Evolutionary conservation across 2,888 invertebrate species (phyloP).

Genomic region (Urechis unicinctus): DNA sequence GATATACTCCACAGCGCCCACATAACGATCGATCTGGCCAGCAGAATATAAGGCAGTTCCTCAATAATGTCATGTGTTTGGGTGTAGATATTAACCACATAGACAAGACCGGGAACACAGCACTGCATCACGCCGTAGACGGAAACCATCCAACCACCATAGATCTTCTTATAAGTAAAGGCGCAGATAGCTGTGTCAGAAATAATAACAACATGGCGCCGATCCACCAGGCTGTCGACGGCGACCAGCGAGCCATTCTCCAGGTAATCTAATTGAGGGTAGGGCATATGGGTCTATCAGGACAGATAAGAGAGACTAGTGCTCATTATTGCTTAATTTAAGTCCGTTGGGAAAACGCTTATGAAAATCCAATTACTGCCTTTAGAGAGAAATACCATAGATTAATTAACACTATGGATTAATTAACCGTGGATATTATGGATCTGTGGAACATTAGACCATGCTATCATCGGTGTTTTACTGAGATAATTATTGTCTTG

Average conservation of each 20-base stretch:
- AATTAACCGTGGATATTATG: no score
- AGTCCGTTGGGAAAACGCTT: no score
- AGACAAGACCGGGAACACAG: conserved; percentile 63
- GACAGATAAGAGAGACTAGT: not conserved
- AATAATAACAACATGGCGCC: conserved; percentile 75
- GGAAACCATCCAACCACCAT: conserved; percentile 66
- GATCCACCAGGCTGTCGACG: conserved; percentile 58
- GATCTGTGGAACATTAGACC: no score
- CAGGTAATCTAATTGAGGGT: not conserved
- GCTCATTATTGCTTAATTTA: not conserved
- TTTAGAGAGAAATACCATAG: no score
- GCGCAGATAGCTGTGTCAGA: conserved; percentile 63
- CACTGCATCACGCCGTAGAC: conserved; percentile 74
- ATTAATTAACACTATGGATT: no score
- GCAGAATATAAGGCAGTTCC: no score
- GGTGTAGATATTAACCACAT: conserved; percentile 13
- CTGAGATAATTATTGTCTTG: no score
- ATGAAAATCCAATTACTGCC: no score
- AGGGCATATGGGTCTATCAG: not conserved
- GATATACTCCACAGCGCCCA: no score
- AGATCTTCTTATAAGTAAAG: conserved; percentile 64
- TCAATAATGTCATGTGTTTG: no score
- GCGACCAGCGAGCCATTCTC: not conserved
- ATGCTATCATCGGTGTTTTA: no score
- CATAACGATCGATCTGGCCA: no score